These are phyloP conservation scores for Salticus scenicus DNA, from an alignment of 2,888 invertebrate genomes.

Conservation along the genomic window DNA sequence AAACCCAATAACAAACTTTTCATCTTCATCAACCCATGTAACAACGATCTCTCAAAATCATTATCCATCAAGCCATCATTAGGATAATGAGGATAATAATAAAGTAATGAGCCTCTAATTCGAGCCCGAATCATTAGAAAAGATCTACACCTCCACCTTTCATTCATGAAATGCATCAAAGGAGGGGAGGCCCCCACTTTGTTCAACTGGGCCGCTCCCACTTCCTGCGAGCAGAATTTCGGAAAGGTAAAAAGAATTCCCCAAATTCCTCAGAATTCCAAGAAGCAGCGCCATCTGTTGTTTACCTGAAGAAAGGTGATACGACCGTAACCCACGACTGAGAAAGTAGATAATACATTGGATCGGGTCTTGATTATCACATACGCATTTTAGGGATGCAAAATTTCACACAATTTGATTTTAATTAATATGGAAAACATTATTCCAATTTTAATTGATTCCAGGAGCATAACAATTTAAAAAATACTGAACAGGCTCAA, in stretches of 20 bases:
- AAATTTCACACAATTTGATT: no score
- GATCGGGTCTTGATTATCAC: no score
- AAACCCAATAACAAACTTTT: no score
- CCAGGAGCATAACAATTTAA: no score
- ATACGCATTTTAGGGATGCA: no score
- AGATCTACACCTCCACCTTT: background rate
- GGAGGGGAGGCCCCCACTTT: background rate
- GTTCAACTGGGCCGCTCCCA: background rate
- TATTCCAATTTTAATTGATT: no score
- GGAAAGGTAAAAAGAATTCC: background rate
- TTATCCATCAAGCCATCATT: background rate
- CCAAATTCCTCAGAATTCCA: background rate
- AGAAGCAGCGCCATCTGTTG: background rate
- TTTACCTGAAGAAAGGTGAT: no score
- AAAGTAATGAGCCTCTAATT: background rate
- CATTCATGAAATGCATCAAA: background rate
- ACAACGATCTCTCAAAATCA: background rate
- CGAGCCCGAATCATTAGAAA: background rate
- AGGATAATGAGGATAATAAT: background rate
- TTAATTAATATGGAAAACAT: no score
- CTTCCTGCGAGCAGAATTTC: background rate
- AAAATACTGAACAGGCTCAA: no score
- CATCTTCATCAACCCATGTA: no score
- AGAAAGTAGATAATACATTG: no score
- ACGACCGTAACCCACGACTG: no score